phyloP scores from a whole-genome alignment of 2,113 vertebrate species.

The Indicator indicator region DNA sequence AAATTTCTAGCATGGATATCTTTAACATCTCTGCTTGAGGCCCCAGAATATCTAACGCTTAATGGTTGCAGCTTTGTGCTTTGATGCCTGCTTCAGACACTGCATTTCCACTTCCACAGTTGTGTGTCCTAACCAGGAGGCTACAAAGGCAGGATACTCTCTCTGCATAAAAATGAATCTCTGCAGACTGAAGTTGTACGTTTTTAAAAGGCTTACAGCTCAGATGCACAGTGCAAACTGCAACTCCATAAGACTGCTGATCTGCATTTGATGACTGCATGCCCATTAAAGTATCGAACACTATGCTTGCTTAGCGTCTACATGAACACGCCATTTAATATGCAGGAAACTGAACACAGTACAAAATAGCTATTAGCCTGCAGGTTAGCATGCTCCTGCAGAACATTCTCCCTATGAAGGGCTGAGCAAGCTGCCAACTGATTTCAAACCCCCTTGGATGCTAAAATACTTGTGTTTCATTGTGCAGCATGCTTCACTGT shows the following conservation, averaged over 20 bases:
- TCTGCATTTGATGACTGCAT: too few relatives aligned
- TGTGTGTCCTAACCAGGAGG: background rate
- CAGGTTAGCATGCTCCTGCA: background rate
- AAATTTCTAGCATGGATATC: background rate
- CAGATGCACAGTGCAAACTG: background rate
- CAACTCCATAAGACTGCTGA: background rate
- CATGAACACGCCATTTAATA: fast-evolving
- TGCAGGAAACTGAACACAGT: fast-evolving
- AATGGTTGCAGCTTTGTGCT: background rate
- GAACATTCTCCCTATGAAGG: fast-evolving
- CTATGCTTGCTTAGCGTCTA: fast-evolving
- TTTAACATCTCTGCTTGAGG: background rate
- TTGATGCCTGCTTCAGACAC: background rate
- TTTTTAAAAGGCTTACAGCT: background rate
- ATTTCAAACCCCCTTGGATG: too few relatives aligned
- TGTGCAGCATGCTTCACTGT: too few relatives aligned
- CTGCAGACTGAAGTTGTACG: fast-evolving
- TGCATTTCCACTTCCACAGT: background rate
- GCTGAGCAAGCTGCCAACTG: too few relatives aligned
- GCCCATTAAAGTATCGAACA: fast-evolving
- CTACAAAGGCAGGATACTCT: background rate
- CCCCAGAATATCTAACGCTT: background rate
- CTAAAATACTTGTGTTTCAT: too few relatives aligned
- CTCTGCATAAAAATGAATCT: background rate
- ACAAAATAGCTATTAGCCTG: background rate